Conservation (phyloP, 2,113 vertebrate genomes). For the Syngnathus floridae region DNA sequence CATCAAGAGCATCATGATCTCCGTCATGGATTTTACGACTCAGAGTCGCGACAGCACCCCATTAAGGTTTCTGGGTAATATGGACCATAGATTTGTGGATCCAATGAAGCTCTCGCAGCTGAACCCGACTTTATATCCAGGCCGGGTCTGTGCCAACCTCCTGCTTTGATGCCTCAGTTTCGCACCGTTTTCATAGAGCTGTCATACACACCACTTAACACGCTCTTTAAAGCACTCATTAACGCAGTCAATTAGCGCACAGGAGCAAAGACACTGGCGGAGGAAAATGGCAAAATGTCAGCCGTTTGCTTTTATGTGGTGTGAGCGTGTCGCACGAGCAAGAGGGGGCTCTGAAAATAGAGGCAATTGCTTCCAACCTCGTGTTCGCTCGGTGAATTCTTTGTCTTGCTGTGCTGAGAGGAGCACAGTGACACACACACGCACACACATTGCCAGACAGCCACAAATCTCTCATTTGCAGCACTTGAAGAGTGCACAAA, state of each 20-base stretch:
- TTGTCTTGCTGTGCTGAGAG: constrained; percentile 51
- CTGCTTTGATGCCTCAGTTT: no score
- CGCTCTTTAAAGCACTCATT: constrained; percentile 45
- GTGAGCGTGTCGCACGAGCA: constrained; percentile 41
- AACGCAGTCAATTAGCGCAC: constrained; percentile 52
- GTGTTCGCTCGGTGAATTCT: constrained; percentile 58
- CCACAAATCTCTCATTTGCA: constrained; percentile 29
- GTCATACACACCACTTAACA: constrained; percentile 35
- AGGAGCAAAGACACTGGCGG: constrained; percentile 25
- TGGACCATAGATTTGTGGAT: constrained; percentile 3
- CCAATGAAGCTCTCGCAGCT: constrained; percentile 10
- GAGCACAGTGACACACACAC: constrained; percentile 17
- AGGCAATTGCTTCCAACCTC: constrained; percentile 44
- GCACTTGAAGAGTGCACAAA: constrained; percentile 13
- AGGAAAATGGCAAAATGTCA: constrained; percentile 55
- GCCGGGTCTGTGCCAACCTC: no score
- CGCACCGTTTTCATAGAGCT: constrained; percentile 24
- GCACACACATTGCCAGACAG: background rate
- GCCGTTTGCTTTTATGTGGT: constrained; percentile 44
- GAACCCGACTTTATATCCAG: background rate
- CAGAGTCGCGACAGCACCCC: constrained; percentile 1
- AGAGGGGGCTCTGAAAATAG: constrained; percentile 50
- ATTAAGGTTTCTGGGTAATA: background rate
- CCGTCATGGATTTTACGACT: constrained; percentile 29
- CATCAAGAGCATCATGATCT: constrained; percentile 35